phyloP scores from a whole-genome alignment of 2,113 vertebrate species.

The Glaucomys volans region DNA sequence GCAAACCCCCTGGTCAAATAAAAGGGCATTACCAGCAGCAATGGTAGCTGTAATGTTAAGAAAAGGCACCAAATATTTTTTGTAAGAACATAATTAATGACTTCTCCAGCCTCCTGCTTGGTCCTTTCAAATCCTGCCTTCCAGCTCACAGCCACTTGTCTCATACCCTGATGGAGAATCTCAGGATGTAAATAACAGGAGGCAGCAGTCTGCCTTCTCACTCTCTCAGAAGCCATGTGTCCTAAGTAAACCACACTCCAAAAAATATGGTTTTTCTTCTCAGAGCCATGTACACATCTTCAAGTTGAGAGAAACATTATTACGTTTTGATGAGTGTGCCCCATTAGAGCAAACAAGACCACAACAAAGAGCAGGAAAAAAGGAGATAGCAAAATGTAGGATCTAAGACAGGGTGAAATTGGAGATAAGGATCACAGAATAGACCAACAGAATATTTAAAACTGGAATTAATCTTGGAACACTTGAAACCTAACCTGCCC shows the following conservation, averaged over 20 bases:
- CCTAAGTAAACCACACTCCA: neutral
- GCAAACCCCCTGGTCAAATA: constrained; percentile 86
- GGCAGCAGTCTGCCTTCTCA: constrained; percentile 10
- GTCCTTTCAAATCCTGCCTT: constrained; percentile 74
- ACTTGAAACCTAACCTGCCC: neutral
- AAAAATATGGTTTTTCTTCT: neutral
- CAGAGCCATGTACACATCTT: neutral
- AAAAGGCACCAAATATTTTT: constrained; percentile 83
- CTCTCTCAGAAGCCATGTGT: neutral
- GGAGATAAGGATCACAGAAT: neutral
- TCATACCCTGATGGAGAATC: neutral
- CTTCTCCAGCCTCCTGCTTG: constrained; percentile 77
- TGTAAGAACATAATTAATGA: constrained; percentile 85
- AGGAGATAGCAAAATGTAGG: neutral
- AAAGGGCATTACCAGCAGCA: constrained; percentile 86
- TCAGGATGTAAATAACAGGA: constrained; percentile 13
- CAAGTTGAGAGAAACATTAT: neutral
- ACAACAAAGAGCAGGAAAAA: neutral
- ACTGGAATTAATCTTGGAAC: neutral
- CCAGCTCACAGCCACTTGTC: neutral
- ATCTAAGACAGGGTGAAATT: neutral
- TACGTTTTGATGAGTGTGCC: constrained; percentile 24
- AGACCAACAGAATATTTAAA: neutral
- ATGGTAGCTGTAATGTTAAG: constrained; percentile 82
- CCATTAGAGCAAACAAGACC: constrained; percentile 12